Conservation (phyloP, 1,140 invertebrate genomes). For the Agrypnia vestita region DNA sequence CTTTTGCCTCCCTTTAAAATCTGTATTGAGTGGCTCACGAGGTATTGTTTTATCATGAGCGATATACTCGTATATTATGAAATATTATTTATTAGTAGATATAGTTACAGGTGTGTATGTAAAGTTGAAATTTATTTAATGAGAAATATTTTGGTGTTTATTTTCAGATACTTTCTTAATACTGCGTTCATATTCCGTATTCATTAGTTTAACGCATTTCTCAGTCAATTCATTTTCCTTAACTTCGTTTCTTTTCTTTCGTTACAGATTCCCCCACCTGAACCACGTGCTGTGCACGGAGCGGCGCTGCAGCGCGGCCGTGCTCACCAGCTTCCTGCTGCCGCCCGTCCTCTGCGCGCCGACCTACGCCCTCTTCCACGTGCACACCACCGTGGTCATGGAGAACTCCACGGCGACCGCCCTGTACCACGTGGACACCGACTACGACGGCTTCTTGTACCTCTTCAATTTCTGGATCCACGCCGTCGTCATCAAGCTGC, state of each 20-base stretch:
- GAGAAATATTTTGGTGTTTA: no score
- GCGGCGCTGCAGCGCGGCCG: constrained; percentile 81
- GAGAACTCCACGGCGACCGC: constrained; percentile 70
- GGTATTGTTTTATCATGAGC: no score
- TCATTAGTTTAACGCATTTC: no score
- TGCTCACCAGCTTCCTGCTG: constrained; percentile 81
- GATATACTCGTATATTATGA: no score
- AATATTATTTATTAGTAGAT: no score
- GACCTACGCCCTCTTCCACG: constrained; percentile 78
- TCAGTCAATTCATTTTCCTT: no score
- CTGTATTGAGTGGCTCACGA: no score
- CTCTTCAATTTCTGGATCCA: constrained; percentile 90
- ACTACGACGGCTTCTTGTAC: constrained; percentile 75
- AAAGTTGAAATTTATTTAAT: no score
- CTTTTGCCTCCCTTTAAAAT: no score
- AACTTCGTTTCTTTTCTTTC: not conserved
- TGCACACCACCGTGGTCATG: constrained; percentile 67
- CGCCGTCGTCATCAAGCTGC: constrained; percentile 86
- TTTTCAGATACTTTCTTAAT: no score
- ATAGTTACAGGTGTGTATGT: no score
- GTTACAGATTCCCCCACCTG: constrained; percentile 69
- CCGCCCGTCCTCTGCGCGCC: constrained; percentile 86
- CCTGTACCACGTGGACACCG: constrained; percentile 80
- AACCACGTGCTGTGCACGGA: constrained; percentile 78
- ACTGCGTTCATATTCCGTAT: no score